Evolutionary conservation across 2,888 invertebrate genomes (phyloP).

Genomic region (Lasioglossum calceatum): DNA sequence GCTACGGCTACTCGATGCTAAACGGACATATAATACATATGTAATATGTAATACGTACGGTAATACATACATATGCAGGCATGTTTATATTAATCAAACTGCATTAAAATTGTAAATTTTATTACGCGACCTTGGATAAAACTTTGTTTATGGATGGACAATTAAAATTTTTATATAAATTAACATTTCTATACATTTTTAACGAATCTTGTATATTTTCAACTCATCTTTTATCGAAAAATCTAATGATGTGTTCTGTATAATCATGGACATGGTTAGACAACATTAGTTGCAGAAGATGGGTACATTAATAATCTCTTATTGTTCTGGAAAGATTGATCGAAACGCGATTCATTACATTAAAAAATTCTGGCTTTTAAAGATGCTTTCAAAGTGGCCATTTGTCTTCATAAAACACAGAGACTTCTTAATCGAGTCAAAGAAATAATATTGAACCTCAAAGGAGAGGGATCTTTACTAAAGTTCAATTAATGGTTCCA

Average conservation of each 20-base stretch:
- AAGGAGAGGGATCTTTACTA: not conserved
- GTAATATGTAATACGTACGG: too few species aligned
- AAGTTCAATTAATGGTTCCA: not conserved
- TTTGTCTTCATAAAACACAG: not conserved
- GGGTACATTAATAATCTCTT: not conserved
- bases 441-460: conserved; percentile 3
- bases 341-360: not conserved
- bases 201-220: not conserved
- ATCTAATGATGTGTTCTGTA: not conserved
- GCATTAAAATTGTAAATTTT: too few species aligned
- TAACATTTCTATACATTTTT: not conserved
- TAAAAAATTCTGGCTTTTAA: not conserved
- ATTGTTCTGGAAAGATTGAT: not conserved
- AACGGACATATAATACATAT: too few species aligned
- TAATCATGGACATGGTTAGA: not conserved
- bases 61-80: too few species aligned
- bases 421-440: conserved; percentile 35
- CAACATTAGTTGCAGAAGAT: not conserved
- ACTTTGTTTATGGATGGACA: not conserved
- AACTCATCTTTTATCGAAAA: not conserved
- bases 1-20: too few species aligned
- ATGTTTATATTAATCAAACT: too few species aligned
- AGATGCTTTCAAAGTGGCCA: not conserved
- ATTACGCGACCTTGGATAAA: too few species aligned
- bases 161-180: not conserved